A percentile compares a stretch with the other conserved stretches of the same genome.
Evolutionary conservation across 2,797 vertebrate species (phyloP).

Genomic region (Limosa lapponica): DNA sequence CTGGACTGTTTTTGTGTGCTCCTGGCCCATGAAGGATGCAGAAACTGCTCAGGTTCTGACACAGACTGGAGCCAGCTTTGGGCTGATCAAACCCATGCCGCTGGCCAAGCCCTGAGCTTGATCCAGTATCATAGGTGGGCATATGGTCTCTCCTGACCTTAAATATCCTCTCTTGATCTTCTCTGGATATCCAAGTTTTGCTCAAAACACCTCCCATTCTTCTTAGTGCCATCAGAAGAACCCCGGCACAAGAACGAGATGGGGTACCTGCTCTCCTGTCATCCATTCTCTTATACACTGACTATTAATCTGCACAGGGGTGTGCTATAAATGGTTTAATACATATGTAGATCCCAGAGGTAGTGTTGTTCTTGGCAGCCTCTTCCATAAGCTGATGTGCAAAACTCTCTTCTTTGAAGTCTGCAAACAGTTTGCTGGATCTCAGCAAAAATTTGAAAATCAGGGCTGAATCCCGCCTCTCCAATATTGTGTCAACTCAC

Average conservation of each 20-base stretch:
- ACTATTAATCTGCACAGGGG: neutral
- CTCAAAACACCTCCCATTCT: neutral
- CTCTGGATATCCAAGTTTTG: neutral
- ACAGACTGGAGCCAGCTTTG: neutral
- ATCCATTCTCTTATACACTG: neutral
- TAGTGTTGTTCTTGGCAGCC: neutral
- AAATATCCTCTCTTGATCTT: neutral
- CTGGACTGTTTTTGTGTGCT: rapidly evolving
- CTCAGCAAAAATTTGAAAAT: neutral
- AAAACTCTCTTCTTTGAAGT: constrained; percentile 13
- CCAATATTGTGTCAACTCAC: neutral
- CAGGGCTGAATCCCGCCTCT: neutral
- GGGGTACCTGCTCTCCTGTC: neutral
- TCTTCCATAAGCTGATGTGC: neutral
- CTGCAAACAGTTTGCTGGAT: neutral
- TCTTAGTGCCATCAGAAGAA: neutral
- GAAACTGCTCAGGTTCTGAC: neutral
- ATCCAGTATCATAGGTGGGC: neutral
- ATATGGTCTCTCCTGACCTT: neutral
- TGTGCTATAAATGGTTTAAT: neutral
- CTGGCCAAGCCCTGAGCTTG: neutral
- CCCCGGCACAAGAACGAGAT: neutral
- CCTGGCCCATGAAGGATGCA: neutral
- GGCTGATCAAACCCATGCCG: neutral
- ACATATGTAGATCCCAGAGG: neutral